A percentile compares a stretch with the other conserved stretches of the same genome.
Conservation (phyloP, 2,113 vertebrate genomes). For the Syngnathus scovelli region DNA sequence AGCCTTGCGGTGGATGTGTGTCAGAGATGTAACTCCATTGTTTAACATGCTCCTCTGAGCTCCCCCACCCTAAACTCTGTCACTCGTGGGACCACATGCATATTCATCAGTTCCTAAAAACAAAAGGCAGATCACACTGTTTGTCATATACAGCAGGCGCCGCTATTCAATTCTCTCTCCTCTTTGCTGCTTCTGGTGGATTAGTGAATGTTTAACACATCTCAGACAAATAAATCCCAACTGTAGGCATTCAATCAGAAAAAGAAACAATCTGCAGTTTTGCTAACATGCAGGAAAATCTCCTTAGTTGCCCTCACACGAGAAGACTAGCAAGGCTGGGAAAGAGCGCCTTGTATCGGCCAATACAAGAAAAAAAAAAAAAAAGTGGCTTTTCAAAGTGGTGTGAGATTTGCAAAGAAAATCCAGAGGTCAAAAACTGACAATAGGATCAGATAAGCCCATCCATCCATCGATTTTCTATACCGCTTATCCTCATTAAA, state of each 20-base stretch:
- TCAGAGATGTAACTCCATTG: conserved; percentile 74
- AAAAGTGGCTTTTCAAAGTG: conserved; percentile 21
- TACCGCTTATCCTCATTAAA: neutral
- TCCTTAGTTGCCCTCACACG: conserved; percentile 22
- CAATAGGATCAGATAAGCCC: neutral
- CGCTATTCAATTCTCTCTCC: conserved; percentile 53
- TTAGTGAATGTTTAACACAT: conserved; percentile 65
- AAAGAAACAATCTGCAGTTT: conserved; percentile 33
- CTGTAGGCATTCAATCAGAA: conserved; percentile 56
- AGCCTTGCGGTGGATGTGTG: conserved; percentile 68
- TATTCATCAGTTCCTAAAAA: conserved; percentile 69
- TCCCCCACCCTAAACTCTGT: conserved; percentile 57
- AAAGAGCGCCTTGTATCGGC: conserved; percentile 25
- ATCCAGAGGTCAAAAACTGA: neutral
- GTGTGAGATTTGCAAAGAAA: neutral
- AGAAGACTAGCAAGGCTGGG: conserved; percentile 25
- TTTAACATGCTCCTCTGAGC: conserved; percentile 65
- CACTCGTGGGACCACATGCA: conserved; percentile 62
- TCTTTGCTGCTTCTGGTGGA: conserved; percentile 53
- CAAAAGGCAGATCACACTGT: conserved; percentile 66
- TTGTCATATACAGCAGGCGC: conserved; percentile 56
- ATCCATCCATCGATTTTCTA: neutral
- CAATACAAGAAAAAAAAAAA: conserved; percentile 27
- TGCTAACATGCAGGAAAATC: conserved; percentile 9
- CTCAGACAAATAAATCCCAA: conserved; percentile 61